These are phyloP conservation scores for Leiothrix lutea DNA, from an alignment of 2,113 vertebrate species.

Conservation along the genomic window DNA sequence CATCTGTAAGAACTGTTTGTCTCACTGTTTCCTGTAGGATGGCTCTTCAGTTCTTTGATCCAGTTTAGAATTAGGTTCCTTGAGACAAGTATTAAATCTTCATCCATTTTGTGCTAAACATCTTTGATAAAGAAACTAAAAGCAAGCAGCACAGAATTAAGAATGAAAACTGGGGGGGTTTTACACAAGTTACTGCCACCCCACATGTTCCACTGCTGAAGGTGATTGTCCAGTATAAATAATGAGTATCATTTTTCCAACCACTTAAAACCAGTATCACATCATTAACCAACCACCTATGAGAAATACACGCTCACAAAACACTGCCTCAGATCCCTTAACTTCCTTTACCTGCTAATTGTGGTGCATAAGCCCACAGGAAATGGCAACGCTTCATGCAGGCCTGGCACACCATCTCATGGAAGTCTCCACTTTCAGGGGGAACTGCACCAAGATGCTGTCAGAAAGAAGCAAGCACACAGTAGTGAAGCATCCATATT, in stretches of 20 bases:
- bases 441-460: conserved; percentile 86
- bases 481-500: not conserved
- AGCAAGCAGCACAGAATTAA: not conserved
- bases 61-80: not conserved
- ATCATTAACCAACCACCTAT: not conserved
- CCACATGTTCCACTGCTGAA: not conserved
- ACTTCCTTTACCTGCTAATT: conserved; percentile 80
- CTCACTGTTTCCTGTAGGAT: not conserved
- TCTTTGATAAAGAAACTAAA: not conserved
- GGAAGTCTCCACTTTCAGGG: conserved; percentile 86
- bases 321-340: not conserved
- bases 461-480: not conserved
- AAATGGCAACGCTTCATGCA: conserved; percentile 90
- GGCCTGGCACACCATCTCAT: conserved; percentile 91
- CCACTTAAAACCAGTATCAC: not conserved
- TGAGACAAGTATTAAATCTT: not conserved
- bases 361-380: conserved; percentile 86
- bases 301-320: not conserved
- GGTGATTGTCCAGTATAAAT: not conserved
- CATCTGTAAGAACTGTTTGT: not conserved
- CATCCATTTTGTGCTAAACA: not conserved
- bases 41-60: not conserved
- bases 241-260: not conserved
- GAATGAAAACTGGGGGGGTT: not conserved
- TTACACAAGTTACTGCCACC: not conserved